Conservation (phyloP, 2,113 vertebrate genomes). For the Corythornis cristatus region DNA sequence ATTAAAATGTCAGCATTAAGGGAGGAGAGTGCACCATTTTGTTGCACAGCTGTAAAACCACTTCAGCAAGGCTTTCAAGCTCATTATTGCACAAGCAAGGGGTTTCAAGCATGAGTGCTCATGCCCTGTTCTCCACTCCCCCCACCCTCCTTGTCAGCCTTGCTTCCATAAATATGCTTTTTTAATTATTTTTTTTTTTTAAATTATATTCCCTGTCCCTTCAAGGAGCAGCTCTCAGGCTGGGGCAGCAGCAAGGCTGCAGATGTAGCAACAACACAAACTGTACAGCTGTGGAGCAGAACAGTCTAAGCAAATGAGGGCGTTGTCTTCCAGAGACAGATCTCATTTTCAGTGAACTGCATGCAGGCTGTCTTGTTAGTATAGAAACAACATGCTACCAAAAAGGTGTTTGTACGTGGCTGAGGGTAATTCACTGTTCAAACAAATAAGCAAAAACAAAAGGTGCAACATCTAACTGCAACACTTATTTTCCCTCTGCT, state of each 20-base stretch:
- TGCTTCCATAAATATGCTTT: conserved; percentile 43
- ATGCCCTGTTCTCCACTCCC: conserved; percentile 44
- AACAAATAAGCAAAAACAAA: not conserved
- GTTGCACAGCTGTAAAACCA: conserved; percentile 73
- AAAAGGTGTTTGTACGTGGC: not conserved
- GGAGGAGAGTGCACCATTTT: conserved; percentile 71
- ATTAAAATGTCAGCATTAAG: conserved; percentile 74
- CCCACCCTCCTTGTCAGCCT: not conserved
- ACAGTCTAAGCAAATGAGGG: not conserved
- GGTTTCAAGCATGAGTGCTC: conserved; percentile 71
- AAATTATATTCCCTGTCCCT: not conserved
- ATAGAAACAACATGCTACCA: not conserved
- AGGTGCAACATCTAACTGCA: not conserved
- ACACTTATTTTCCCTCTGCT: not conserved
- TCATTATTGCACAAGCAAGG: conserved; percentile 70
- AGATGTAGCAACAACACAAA: not conserved
- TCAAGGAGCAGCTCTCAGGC: not conserved
- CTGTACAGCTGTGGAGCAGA: not conserved
- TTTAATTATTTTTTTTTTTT: not conserved
- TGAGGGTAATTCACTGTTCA: not conserved
- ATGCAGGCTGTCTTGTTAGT: not conserved
- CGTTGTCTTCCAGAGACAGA: not conserved
- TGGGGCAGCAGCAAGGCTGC: not conserved
- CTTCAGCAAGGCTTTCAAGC: conserved; percentile 72
- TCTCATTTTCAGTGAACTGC: not conserved